Conservation (phyloP, 1,140 invertebrate species). For the Pseudomyrmex dendroicus region DNA sequence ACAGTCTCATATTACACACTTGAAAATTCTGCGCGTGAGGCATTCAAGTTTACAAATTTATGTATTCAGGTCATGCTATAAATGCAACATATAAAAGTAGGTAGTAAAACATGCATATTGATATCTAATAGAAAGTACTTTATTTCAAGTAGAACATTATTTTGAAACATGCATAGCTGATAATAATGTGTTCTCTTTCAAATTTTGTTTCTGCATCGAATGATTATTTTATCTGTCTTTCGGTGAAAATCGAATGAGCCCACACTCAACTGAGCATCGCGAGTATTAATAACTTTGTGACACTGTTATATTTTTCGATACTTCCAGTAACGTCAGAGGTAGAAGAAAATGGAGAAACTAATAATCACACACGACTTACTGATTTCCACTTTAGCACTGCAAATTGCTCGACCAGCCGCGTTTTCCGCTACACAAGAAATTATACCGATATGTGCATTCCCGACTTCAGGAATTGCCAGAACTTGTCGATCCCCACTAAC, state of each 20-base stretch:
- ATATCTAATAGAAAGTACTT: neutral
- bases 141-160: conserved; percentile 40
- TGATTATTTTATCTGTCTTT: conserved; percentile 21
- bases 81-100: conserved; percentile 18
- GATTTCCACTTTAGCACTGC: conserved; percentile 87
- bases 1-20: neutral
- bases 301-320: conserved; percentile 79
- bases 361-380: conserved; percentile 78
- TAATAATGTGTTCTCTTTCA: neutral
- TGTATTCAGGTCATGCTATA: conserved; percentile 47
- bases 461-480: conserved; percentile 87
- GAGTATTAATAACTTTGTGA: conserved; percentile 84
- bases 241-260: conserved; percentile 75
- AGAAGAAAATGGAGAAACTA: neutral
- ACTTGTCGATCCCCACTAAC: conserved; percentile 90
- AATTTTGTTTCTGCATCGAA: conserved; percentile 32
- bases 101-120: neutral
- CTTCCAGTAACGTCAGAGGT: conserved; percentile 73
- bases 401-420: conserved; percentile 89
- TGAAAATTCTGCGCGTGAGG: neutral
- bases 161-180: neutral
- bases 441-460: conserved; percentile 87
- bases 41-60: neutral
- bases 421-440: conserved; percentile 92
- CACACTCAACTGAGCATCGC: conserved; percentile 70